phyloP scores from a whole-genome alignment of 2,888 invertebrate species.

The Zygaena filipendulae region DNA sequence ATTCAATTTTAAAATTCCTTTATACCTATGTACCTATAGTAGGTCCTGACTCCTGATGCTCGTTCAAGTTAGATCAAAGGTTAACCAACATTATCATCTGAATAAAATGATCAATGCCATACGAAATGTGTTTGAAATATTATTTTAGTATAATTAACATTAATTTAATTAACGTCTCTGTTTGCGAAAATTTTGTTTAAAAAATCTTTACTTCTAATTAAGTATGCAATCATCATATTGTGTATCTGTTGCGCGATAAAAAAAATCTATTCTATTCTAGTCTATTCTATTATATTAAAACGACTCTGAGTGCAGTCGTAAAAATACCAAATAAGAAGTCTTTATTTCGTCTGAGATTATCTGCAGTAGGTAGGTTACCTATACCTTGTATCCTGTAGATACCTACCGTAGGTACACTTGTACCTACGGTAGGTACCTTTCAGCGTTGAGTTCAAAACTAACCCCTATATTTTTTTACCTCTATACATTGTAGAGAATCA shows the following conservation, averaged over 20 bases:
- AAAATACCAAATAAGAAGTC: conserved; percentile 7
- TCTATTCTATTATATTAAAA: conserved; percentile 8
- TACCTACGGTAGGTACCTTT: no score
- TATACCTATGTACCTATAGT: no score
- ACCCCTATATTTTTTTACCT: conserved; percentile 36
- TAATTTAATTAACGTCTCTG: conserved; percentile 1
- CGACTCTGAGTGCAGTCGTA: conserved; percentile 9
- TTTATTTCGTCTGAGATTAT: conserved; percentile 1
- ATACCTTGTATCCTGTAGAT: no score
- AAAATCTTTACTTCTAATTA: not conserved
- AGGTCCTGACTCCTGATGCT: no score
- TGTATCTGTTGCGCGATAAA: conserved; percentile 7
- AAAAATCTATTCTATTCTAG: conserved; percentile 10
- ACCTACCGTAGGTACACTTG: no score
- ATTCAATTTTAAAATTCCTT: no score
- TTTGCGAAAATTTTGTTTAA: conserved; percentile 1
- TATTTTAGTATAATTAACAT: not conserved
- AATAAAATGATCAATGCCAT: no score
- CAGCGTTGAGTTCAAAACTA: no score
- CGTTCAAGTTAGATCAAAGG: no score
- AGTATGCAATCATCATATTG: conserved; percentile 1
- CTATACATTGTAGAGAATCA: conserved; percentile 42
- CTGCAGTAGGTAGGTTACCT: conserved; percentile 2
- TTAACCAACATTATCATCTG: no score
- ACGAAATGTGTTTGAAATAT: conserved; percentile 3